A percentile compares a stretch with the other conserved stretches of the same genome.
Evolutionary conservation across 2,797 vertebrate species (phyloP).

Genomic region (Anomalospiza imberbis): DNA sequence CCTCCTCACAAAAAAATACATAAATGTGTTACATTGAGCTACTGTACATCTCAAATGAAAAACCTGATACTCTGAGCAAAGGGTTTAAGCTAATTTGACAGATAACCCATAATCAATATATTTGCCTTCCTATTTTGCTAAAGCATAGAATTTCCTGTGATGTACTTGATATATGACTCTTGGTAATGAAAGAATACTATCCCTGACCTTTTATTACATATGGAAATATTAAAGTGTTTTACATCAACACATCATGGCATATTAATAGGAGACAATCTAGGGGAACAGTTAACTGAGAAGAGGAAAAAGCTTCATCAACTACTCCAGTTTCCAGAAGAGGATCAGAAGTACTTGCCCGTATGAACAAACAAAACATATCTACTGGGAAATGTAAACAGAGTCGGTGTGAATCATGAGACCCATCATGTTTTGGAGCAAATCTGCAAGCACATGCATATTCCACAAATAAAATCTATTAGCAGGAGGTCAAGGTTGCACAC

Average conservation of each 20-base stretch:
- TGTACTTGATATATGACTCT: slow-evolving; percentile 50
- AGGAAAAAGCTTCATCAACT: slow-evolving; percentile 44
- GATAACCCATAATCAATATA: slow-evolving; percentile 40
- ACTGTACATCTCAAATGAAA: neutral
- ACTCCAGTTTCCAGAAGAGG: slow-evolving; percentile 42
- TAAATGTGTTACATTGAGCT: neutral
- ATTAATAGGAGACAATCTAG: slow-evolving; percentile 53
- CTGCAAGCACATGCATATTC: slow-evolving; percentile 21
- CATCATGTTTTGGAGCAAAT: slow-evolving; percentile 29
- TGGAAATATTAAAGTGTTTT: slow-evolving; percentile 69
- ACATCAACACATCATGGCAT: slow-evolving; percentile 51
- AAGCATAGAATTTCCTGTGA: slow-evolving; percentile 33
- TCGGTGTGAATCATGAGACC: slow-evolving; percentile 41
- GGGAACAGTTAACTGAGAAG: slow-evolving; percentile 34
- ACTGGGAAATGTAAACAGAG: slow-evolving; percentile 43
- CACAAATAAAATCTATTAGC: slow-evolving; percentile 54
- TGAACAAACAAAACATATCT: slow-evolving; percentile 49
- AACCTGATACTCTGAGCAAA: neutral
- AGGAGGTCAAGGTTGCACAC: slow-evolving; percentile 31
- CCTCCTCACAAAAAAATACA: neutral
- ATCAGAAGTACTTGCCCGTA: slow-evolving; percentile 47
- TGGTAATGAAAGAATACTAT: slow-evolving; percentile 62
- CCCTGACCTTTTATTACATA: slow-evolving; percentile 63
- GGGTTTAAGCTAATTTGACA: neutral
- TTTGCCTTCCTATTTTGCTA: slow-evolving; percentile 50